These are phyloP conservation scores for Ophioninae sp. DNA, from an alignment of 2,888 invertebrate genomes.

Conservation along the genomic window DNA sequence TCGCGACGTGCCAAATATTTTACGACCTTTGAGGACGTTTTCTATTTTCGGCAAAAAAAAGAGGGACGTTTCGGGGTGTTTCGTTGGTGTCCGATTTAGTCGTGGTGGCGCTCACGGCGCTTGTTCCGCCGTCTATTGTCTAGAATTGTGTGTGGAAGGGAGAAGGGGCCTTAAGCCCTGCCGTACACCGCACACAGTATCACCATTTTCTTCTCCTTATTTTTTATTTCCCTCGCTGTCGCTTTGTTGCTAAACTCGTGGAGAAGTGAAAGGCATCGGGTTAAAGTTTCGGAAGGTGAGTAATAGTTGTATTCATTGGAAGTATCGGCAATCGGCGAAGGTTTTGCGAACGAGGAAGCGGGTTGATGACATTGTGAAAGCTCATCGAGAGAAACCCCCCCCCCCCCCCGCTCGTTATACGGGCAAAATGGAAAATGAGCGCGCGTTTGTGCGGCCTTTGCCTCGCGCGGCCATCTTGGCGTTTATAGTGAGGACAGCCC, in stretches of 20 bases:
- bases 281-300: constrained; percentile 35
- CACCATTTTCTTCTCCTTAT: background rate
- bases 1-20: background rate
- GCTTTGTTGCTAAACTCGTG: constrained; percentile 21
- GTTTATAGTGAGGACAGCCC: constrained; percentile 46
- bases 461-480: constrained; percentile 63
- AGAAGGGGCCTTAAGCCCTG: constrained; percentile 65
- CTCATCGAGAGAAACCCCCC: constrained; percentile 27
- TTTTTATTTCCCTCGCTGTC: constrained; percentile 6
- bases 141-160: constrained; percentile 39
- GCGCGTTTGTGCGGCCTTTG: constrained; percentile 46
- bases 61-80: background rate
- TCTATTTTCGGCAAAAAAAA: constrained; percentile 17
- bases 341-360: background rate
- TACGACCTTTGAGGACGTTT: background rate
- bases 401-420: background rate
- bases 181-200: constrained; percentile 19
- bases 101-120: constrained; percentile 55
- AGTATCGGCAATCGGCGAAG: background rate
- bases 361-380: constrained; percentile 21
- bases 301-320: background rate
- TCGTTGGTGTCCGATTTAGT: constrained; percentile 33
- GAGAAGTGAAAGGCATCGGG: constrained; percentile 27
- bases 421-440: constrained; percentile 33
- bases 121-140: constrained; percentile 43